A percentile compares a stretch with the other conserved stretches of the same genome.
Evolutionary conservation across 2,888 invertebrate species (phyloP).

Genomic region (Schrankia costaestrigalis): DNA sequence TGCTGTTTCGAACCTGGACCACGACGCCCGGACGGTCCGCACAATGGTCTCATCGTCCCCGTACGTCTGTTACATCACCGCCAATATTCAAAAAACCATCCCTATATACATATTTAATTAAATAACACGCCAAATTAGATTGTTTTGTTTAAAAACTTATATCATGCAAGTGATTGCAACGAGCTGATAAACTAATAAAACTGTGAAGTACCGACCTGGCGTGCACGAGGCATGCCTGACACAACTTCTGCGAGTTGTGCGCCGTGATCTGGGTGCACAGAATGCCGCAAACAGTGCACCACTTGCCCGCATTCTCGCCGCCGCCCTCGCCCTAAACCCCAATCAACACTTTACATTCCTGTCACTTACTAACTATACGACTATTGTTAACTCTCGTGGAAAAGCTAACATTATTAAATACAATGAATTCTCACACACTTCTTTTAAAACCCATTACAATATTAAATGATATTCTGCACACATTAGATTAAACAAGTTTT

Average conservation of each 20-base stretch:
- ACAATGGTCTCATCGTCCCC: slow-evolving; percentile 89
- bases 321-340: slow-evolving; percentile 76
- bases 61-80: slow-evolving; percentile 85
- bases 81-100: slow-evolving; percentile 59
- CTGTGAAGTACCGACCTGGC: slow-evolving; percentile 75
- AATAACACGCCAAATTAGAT: slow-evolving; percentile 39
- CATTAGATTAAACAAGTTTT: slow-evolving; percentile 59
- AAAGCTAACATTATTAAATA: slow-evolving; percentile 39
- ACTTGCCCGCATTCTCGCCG: slow-evolving; percentile 67
- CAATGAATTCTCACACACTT: slow-evolving; percentile 70
- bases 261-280: slow-evolving; percentile 74
- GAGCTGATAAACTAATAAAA: slow-evolving; percentile 31
- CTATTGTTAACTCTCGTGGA: slow-evolving; percentile 25
- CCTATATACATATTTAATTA: slow-evolving; percentile 28
- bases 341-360: slow-evolving; percentile 67
- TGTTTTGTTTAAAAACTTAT: slow-evolving; percentile 28
- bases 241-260: slow-evolving; percentile 78
- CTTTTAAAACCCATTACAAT: slow-evolving; percentile 75
- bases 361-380: slow-evolving; percentile 37
- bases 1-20: slow-evolving; percentile 76
- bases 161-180: slow-evolving; percentile 46
- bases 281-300: slow-evolving; percentile 78
- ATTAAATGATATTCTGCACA: slow-evolving; percentile 77
- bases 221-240: slow-evolving; percentile 81
- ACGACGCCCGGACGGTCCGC: slow-evolving; percentile 84